These are phyloP conservation scores for Chaetura pelagica DNA, from an alignment of 2,113 vertebrate genomes.

Conservation along the genomic window DNA sequence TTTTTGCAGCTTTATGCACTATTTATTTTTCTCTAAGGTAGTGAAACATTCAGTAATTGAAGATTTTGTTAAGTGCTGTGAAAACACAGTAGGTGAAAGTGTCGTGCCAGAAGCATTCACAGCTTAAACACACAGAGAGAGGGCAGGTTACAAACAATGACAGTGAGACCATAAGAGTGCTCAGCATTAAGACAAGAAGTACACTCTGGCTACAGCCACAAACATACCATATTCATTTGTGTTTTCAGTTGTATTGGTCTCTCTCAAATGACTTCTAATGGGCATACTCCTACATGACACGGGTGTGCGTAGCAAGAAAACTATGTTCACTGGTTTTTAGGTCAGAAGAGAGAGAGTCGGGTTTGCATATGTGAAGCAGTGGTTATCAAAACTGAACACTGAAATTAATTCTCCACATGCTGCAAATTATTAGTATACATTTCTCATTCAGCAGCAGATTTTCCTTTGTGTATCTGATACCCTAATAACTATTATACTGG, in stretches of 20 bases:
- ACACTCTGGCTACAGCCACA: neutral
- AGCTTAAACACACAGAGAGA: neutral
- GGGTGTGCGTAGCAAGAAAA: neutral
- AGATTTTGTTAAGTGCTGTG: neutral
- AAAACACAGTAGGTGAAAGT: neutral
- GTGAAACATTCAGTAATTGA: neutral
- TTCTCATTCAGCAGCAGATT: neutral
- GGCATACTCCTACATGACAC: neutral
- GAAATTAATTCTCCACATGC: neutral
- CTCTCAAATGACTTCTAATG: neutral
- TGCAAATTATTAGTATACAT: neutral
- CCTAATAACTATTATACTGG: neutral
- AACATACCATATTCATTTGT: neutral
- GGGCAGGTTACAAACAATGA: neutral
- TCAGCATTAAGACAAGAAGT: neutral
- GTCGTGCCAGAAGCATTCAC: neutral
- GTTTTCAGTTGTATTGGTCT: neutral
- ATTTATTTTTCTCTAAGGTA: neutral
- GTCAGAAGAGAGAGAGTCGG: neutral
- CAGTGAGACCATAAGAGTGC: neutral
- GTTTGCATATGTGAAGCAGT: neutral
- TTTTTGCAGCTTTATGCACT: neutral
- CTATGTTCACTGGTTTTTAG: neutral
- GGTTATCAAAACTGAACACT: neutral
- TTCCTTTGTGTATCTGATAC: neutral